Conservation (phyloP, 2,888 invertebrate species). For the Cepaea hortensis region DNA sequence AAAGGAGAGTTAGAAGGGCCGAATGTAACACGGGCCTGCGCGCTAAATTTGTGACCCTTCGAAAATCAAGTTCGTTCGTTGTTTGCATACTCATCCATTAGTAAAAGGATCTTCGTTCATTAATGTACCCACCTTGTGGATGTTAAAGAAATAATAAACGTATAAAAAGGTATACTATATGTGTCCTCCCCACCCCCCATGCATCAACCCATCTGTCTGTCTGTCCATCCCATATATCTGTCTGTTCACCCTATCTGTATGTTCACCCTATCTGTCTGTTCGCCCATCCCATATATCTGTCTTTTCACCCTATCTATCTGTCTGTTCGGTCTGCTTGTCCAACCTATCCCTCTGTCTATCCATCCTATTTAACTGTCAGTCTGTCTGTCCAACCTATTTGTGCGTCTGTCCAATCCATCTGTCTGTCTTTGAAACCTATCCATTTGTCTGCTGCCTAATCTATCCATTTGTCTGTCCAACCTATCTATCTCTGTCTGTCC, state of each 20-base stretch:
- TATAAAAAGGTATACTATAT: too few relatives aligned
- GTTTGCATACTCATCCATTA: too few relatives aligned
- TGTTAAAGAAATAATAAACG: too few relatives aligned
- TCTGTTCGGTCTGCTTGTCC: not conserved
- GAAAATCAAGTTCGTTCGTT: too few relatives aligned
- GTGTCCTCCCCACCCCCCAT: too few relatives aligned
- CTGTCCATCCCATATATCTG: not conserved
- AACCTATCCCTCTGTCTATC: not conserved
- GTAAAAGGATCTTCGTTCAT: too few relatives aligned
- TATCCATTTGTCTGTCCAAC: not conserved
- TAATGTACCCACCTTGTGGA: too few relatives aligned
- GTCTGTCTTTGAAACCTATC: not conserved
- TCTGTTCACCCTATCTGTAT: not conserved
- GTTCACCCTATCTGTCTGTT: not conserved
- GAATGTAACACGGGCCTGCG: too few relatives aligned
- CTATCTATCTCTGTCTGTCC: not conserved
- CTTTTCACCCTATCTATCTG: not conserved
- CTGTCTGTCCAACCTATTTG: not conserved
- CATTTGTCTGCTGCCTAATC: not conserved
- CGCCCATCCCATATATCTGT: not conserved
- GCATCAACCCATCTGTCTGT: too few relatives aligned
- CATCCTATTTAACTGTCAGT: not conserved
- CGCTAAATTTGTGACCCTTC: too few relatives aligned
- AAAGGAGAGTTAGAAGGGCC: too few relatives aligned
- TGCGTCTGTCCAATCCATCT: not conserved